Evolutionary conservation across 2,113 vertebrate genomes (phyloP).

Genomic region (Suricata suricatta): DNA sequence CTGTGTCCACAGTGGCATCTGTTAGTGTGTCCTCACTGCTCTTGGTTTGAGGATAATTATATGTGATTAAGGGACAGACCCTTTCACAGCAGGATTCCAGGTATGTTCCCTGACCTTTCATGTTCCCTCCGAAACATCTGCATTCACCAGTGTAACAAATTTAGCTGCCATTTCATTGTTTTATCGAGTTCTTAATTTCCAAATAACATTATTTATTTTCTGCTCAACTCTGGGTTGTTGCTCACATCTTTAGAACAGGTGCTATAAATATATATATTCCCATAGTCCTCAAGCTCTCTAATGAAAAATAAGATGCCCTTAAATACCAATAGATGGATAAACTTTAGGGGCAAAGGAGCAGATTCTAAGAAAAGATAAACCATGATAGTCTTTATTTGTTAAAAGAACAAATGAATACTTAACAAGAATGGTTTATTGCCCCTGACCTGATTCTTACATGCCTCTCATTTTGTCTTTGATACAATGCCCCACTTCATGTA

Average conservation of each 20-base stretch:
- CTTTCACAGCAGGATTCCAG: not conserved
- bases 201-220: not conserved
- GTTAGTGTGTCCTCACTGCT: not conserved
- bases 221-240: not conserved
- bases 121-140: not conserved
- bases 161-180: not conserved
- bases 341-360: not conserved
- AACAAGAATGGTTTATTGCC: not conserved
- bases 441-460: not conserved
- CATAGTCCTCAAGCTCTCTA: not conserved
- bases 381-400: not conserved
- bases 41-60: not conserved
- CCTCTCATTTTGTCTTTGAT: not conserved
- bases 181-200: not conserved
- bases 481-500: conserved; percentile 52
- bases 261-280: not conserved
- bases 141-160: not conserved
- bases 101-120: not conserved
- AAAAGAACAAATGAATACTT: not conserved
- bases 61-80: not conserved
- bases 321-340: not conserved
- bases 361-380: not conserved
- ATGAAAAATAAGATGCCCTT: not conserved
- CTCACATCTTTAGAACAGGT: not conserved
- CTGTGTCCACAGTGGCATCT: not conserved